phyloP scores from a whole-genome alignment of 2,797 vertebrate species.

The Phrynocephalus vlangalii region DNA sequence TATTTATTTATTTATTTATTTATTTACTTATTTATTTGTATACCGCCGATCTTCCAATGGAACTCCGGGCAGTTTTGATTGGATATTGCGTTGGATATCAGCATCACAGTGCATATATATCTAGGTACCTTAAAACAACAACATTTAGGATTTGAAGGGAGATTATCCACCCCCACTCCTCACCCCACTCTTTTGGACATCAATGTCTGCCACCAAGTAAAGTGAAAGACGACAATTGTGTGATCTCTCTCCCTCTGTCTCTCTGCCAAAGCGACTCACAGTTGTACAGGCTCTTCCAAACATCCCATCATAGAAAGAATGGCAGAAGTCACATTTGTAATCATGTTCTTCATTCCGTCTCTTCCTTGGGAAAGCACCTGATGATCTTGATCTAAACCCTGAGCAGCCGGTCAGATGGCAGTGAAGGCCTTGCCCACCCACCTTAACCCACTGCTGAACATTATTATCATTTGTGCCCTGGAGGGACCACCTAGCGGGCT shows the following conservation, averaged over 20 bases:
- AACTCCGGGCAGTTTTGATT: too few species aligned
- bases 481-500: slow-evolving; percentile 73
- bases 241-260: not conserved
- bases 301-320: not conserved
- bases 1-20: too few species aligned
- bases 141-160: too few species aligned
- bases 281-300: not conserved
- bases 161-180: too few species aligned
- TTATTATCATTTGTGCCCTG: slow-evolving; percentile 71
- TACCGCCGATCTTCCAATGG: too few species aligned
- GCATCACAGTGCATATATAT: too few species aligned
- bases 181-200: too few species aligned
- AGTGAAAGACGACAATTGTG: not conserved
- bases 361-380: slow-evolving; percentile 31
- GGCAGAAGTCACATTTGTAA: not conserved
- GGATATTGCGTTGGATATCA: too few species aligned
- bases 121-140: too few species aligned
- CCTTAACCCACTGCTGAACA: slow-evolving; percentile 58
- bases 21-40: too few species aligned
- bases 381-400: slow-evolving; percentile 74
- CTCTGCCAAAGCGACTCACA: not conserved
- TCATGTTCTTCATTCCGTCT: not conserved
- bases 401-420: slow-evolving; percentile 67
- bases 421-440: slow-evolving; percentile 63
- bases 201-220: not conserved